Evolutionary conservation across 2,797 vertebrate genomes (phyloP), one percentile per base, ranked within the genome.

Genomic region (Sciaenops ocellatus): DNA sequence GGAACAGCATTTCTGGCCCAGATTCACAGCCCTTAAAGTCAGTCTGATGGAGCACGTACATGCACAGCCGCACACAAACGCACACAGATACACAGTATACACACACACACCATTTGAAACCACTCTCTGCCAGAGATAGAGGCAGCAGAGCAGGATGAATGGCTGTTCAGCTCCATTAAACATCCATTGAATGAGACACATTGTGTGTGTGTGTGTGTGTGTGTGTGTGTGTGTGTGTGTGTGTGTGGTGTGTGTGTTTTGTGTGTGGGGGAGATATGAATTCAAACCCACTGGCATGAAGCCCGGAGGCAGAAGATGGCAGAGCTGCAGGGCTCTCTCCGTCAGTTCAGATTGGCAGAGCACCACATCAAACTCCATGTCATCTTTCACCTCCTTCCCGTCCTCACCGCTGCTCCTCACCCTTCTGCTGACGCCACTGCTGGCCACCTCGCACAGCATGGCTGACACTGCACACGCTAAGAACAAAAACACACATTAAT

Each of bases 391-490:
- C 80, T 75, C 67, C 4, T 86, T 85, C 70, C 79, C 84, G 11
- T 90, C 80, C 66, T 73, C 70, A 6, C 75, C 64, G 44, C 76
- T 69, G 4, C 75, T 82, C 75, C 72, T 83, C 69, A 86, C 61
- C 26, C 59, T 68, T 89, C 77, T 87, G 86, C 92, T 79, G 76
- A 94, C 65, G 52, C 96, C 89, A 4, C 93, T 91, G 0, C 89
- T 62, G 59, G 94, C 89, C 79, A 96, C 72, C 83, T 97, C 95
- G 8, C 85, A 78, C 84, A 99, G 86, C 93, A 98, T 93, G 22
- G 96, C 96, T 0, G 90, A 95, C 79, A 98, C 90, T 0, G 96
- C 97, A 52, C 97, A 99, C 0, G 96, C 98, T 99, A 66, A 0
- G 28, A 75, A 72, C 74, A 81, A 62, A 85, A 48, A 52, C 61